Evolutionary conservation across 2,113 vertebrate species (phyloP), one percentile per base, ranked within the genome.

Genomic region (Craseonycteris thonglongyai): DNA sequence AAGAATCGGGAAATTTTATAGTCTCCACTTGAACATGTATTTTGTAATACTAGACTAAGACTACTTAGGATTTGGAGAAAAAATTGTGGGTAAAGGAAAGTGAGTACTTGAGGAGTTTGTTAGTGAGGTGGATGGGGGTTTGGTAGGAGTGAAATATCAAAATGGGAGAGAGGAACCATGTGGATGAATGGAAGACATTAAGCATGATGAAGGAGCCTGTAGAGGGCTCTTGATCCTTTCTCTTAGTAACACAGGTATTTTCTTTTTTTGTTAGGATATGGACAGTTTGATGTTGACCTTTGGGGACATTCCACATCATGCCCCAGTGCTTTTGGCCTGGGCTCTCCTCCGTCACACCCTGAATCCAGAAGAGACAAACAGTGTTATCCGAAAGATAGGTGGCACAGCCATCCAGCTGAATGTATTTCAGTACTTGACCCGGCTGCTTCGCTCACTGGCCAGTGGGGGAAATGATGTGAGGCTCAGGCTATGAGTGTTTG

Each of bases 271-370:
- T 3, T 95, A 99, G 99, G 99, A 99, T 91, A 99, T 99, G 99
- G 99, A 99, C 97, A 98, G 95, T 97, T 98, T 99, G 92, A 98
- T 99, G 97, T 96, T 99, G 94, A 99, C 99, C 5, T 98, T 99
- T 0, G 99, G 99, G 22, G 99, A 99, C 97, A 98, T 99, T 93
- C 96, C 98, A 11, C 99, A 99, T 96, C 99, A 99, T 0, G 99
- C 99, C 1, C 99, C 99, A 0, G 99, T 99, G 90, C 98, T 99
- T 93, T 96, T 99, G 97, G 99, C 99, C 24, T 99, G 99, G 99
- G 99, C 99, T 88, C 98, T 99, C 58, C 98, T 99, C 78, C 99
- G 99, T 80, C 99, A 99, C 97, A 99, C 99, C 0, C 96, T 99
- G 83, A 98, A 97, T 95, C 98, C 99, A 0, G 99, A 99, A 2